A percentile compares a stretch with the other conserved stretches of the same genome.
Conservation (phyloP, 1,140 invertebrate species). For the Drosophila athabasca region DNA sequence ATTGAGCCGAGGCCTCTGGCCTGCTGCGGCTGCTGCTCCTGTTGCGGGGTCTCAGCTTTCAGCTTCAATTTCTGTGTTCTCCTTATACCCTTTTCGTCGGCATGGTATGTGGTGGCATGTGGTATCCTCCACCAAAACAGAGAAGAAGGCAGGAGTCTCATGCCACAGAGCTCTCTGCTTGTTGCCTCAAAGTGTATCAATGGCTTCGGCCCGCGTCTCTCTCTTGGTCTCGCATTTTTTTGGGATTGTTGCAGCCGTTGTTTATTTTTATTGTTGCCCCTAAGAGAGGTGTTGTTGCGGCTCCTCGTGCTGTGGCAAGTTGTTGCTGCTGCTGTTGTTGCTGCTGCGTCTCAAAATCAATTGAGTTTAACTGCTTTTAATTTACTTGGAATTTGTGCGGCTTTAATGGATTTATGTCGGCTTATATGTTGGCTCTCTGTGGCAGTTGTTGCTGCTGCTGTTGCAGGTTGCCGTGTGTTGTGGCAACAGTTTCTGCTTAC, state of each 20-base stretch:
- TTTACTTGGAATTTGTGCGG: conserved; percentile 79
- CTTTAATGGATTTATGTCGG: conserved; percentile 80
- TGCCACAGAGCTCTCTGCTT: too few relatives aligned
- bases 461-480: conserved; percentile 35
- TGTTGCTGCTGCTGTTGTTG: conserved; percentile 36
- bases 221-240: conserved; percentile 45
- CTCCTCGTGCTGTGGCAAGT: conserved; percentile 18
- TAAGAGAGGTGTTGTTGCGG: conserved; percentile 53
- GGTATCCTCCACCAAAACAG: too few relatives aligned
- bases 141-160: too few relatives aligned
- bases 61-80: conserved; percentile 54
- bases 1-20: conserved; percentile 74
- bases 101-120: too few relatives aligned
- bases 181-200: too few relatives aligned
- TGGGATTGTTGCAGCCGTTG: conserved; percentile 54
- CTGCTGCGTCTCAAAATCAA: conserved; percentile 74
- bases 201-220: conserved; percentile 26
- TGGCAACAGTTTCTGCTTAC: conserved; percentile 29
- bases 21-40: conserved; percentile 34
- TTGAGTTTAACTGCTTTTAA: conserved; percentile 81
- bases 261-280: conserved; percentile 76
- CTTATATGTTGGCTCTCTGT: conserved; percentile 50
- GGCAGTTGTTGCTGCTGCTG: conserved; percentile 31
- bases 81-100: conserved; percentile 41
- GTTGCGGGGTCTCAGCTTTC: conserved; percentile 38